These are phyloP conservation scores for Aleiodes leptofemur DNA, from an alignment of 2,888 invertebrate species.

Conservation along the genomic window DNA sequence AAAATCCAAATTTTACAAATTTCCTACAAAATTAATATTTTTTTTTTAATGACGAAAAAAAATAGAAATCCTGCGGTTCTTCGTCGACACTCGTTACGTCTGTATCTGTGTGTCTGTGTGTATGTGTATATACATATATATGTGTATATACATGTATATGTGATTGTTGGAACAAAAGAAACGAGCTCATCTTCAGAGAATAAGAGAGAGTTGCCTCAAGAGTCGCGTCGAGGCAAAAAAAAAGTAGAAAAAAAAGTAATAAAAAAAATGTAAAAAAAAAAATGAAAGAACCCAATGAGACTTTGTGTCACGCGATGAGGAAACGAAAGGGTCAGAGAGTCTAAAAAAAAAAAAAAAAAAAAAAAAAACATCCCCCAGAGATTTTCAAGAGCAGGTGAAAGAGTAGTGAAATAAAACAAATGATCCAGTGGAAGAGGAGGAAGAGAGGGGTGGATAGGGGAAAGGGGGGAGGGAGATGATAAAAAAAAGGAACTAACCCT, in stretches of 20 bases:
- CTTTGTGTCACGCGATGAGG: background rate
- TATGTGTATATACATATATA: background rate
- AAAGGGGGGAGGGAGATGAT: background rate
- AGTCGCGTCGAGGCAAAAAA: background rate
- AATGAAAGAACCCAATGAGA: slow-evolving; percentile 12
- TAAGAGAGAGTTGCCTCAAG: slow-evolving; percentile 10
- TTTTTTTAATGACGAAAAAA: background rate
- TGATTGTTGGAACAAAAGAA: slow-evolving; percentile 11
- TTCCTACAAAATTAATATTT: background rate
- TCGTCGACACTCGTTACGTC: too few relatives aligned
- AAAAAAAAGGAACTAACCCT: slow-evolving; percentile 58
- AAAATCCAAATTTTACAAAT: too few relatives aligned
- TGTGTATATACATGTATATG: too few relatives aligned
- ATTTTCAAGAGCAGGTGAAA: background rate
- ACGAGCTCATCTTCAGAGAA: background rate
- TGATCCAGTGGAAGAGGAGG: slow-evolving; percentile 12
- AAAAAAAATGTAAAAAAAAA: background rate
- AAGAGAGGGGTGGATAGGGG: too few relatives aligned
- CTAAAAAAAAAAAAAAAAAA: background rate
- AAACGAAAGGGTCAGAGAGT: slow-evolving; percentile 1
- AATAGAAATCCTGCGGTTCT: too few relatives aligned
- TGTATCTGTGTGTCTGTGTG: too few relatives aligned
- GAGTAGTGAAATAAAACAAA: slow-evolving; percentile 12
- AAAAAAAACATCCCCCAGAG: background rate
- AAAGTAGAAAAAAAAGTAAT: too few relatives aligned